A percentile compares a stretch with the other conserved stretches of the same genome.
Conservation (phyloP, 2,888 invertebrate genomes). For the Dichetophora obliterata region DNA sequence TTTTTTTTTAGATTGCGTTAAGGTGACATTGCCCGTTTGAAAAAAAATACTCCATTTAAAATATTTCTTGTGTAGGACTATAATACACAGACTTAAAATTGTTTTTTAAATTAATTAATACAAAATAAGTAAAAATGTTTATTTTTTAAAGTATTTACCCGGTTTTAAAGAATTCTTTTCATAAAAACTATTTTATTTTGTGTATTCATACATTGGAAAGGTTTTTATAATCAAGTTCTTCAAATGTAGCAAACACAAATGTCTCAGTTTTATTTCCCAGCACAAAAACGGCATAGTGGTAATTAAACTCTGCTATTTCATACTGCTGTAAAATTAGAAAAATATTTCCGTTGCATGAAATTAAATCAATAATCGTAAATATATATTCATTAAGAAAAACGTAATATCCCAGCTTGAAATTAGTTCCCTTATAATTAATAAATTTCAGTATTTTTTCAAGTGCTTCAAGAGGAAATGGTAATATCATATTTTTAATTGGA, state of each 20-base stretch:
- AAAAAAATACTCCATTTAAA: no score
- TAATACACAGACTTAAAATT: no score
- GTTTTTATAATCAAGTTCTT: not conserved
- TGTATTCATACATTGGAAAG: not conserved
- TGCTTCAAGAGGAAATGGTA: not conserved
- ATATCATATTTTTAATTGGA: not conserved
- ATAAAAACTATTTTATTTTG: no score
- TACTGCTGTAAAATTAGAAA: conserved; percentile 14
- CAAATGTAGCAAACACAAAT: not conserved
- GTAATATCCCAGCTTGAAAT: conserved; percentile 16
- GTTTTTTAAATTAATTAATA: no score
- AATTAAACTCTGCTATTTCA: conserved; percentile 9
- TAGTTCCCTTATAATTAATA: conserved; percentile 24
- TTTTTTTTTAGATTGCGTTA: no score
- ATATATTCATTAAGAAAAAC: not conserved
- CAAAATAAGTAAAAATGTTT: no score
- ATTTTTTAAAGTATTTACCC: no score
- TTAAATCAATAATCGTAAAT: conserved; percentile 7
- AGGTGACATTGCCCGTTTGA: no score
- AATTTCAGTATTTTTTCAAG: not conserved
- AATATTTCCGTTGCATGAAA: not conserved
- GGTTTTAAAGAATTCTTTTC: no score
- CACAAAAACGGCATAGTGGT: conserved; percentile 10
- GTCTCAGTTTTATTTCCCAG: not conserved
- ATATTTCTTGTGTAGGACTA: no score